Evolutionary conservation across 2,888 invertebrate genomes (phyloP), one percentile per base, ranked within the genome.

Genomic region (Meteorus cinctellus): DNA sequence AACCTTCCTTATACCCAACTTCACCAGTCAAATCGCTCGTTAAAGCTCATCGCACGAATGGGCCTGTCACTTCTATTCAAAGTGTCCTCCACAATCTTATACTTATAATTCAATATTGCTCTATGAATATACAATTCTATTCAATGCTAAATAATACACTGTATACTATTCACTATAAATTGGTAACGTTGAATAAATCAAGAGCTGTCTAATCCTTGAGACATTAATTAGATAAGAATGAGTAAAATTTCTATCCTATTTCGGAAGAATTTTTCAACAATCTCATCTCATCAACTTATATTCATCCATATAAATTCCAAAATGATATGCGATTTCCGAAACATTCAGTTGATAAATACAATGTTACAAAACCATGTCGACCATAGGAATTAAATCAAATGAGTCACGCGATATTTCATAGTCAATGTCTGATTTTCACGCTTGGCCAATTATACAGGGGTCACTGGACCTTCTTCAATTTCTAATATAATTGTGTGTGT

Each of bases 11-110:
- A 19, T 55, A 55, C 19, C 19, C 55, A 48, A 55, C 68, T 45
- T 41, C 59, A 66, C 16, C 55, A 41, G 51, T 76, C 83, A 83
- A 84, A 84, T 84, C 84, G 84, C 87, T 86, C 85, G 86, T 88
- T 86, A 87, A 83, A 84, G 76, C 80, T 81, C 55, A 55, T 76
- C 76, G 74, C 55, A 73, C 77, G 70, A 78, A 69, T 76, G 68
- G 55, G 14, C 66, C 31, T 59, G 27, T 75, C 36, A 71, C 62
- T 34, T 76, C 24, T 55, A 55, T 55, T 48, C n/a, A n/a, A 41
- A 27, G 55, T 66, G 27, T 65, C 41, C 19, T 19, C 19, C n/a
- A 19, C 55, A 19, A 55, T 55, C 55, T 55, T 4, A 19, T 19
- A 55, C 10, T 19, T 6, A 55, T 19, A 55, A 55, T 55, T 55